phyloP scores from a whole-genome alignment of 2,888 invertebrate genomes.

The Andrena marginata region DNA sequence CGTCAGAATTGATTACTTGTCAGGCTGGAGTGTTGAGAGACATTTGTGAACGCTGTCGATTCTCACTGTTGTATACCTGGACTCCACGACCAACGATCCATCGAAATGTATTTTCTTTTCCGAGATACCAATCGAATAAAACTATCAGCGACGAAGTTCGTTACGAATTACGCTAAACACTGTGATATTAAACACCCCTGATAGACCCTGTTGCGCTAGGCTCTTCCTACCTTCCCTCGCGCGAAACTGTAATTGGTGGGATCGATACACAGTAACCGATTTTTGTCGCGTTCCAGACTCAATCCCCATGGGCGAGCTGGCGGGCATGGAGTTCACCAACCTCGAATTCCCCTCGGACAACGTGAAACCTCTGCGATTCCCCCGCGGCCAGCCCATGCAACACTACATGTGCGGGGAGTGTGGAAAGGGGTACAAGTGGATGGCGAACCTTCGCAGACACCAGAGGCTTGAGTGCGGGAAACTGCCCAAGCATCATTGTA shows the following conservation, averaged over 20 bases:
- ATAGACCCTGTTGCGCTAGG: neutral
- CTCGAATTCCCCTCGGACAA: neutral
- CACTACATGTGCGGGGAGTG: slow-evolving; percentile 83
- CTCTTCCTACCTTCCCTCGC: neutral
- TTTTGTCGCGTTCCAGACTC: slow-evolving; percentile 48
- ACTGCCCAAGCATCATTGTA: slow-evolving; percentile 81
- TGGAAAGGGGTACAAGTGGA: slow-evolving; percentile 84
- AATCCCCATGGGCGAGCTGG: slow-evolving; percentile 23
- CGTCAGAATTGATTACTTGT: neutral
- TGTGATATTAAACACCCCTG: neutral
- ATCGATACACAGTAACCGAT: neutral
- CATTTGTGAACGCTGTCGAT: too few relatives aligned
- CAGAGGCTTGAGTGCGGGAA: slow-evolving; percentile 84
- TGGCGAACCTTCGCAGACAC: slow-evolving; percentile 83
- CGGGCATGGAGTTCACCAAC: neutral
- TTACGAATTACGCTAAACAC: neutral
- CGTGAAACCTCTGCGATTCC: neutral
- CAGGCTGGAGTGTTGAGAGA: neutral
- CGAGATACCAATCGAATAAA: slow-evolving; percentile 21
- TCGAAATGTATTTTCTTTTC: slow-evolving; percentile 42
- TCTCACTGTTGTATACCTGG: neutral
- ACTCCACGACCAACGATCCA: neutral
- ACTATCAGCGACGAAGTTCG: neutral
- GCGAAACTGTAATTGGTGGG: neutral
- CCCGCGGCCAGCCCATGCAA: slow-evolving; percentile 59